Conservation (phyloP, 2,113 vertebrate genomes). For the Arenaria interpres region DNA sequence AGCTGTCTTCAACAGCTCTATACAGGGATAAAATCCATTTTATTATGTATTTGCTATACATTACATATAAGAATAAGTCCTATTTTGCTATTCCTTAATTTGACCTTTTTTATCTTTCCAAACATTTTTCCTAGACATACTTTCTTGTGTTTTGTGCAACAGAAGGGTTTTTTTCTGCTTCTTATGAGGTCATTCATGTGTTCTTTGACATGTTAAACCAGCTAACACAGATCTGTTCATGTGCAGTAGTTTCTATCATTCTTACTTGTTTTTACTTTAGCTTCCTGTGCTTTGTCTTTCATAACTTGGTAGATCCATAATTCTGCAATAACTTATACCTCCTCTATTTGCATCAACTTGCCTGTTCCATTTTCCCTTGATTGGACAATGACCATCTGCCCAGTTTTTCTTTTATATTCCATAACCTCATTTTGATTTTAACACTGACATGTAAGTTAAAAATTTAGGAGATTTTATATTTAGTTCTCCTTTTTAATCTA, state of each 20-base stretch:
- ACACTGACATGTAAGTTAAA: background rate
- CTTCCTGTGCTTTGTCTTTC: background rate
- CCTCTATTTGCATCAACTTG: background rate
- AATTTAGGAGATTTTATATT: background rate
- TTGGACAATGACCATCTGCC: background rate
- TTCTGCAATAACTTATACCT: background rate
- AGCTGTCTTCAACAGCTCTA: background rate
- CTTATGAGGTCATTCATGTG: background rate
- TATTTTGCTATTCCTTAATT: background rate
- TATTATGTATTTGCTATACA: background rate
- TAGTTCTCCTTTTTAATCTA: background rate
- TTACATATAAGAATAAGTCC: background rate
- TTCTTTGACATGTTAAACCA: background rate
- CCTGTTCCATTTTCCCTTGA: background rate
- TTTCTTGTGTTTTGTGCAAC: background rate
- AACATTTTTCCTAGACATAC: background rate
- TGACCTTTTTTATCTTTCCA: background rate
- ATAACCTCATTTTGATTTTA: background rate
- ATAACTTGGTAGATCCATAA: background rate
- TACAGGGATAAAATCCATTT: background rate
- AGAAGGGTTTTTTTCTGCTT: background rate
- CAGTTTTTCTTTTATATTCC: background rate
- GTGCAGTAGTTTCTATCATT: background rate
- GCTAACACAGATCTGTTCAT: background rate
- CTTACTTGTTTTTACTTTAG: background rate